A percentile compares a stretch with the other conserved stretches of the same genome.
Evolutionary conservation across 2,797 vertebrate species (phyloP).

Genomic region (Rhynchotus rufescens): DNA sequence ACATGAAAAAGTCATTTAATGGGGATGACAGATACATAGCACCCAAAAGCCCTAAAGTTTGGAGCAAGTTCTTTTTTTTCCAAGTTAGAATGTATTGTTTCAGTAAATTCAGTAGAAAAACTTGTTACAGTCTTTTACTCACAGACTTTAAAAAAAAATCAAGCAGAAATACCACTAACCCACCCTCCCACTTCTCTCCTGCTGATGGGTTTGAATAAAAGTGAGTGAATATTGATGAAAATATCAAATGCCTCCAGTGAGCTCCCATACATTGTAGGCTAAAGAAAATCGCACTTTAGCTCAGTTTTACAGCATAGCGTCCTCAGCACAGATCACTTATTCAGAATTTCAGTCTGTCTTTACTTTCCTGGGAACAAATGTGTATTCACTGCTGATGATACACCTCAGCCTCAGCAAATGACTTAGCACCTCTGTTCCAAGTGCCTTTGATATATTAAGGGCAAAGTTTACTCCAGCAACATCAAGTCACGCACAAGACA

Average conservation of each 20-base stretch:
- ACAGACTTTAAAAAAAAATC: neutral
- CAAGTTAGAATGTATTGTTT: neutral
- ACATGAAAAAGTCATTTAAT: neutral
- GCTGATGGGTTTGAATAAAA: neutral
- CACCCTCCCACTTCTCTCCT: too few relatives aligned
- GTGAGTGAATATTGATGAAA: neutral
- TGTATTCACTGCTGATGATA: neutral
- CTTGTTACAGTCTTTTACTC: neutral
- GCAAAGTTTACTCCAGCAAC: neutral
- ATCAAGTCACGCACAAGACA: neutral
- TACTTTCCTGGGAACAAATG: neutral
- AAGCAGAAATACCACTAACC: neutral
- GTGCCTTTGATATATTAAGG: neutral
- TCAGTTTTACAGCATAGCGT: neutral
- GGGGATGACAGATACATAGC: neutral
- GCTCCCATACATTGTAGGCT: neutral
- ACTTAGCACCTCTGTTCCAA: neutral
- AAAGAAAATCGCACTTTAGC: neutral
- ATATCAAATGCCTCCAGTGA: neutral
- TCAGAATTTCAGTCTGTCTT: neutral
- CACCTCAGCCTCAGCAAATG: neutral
- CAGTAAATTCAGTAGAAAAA: neutral
- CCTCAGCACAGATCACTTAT: neutral
- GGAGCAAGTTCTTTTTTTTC: neutral
- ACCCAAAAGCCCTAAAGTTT: neutral